Conservation (phyloP, 2,113 vertebrate genomes). For the Alligator mississippiensis region DNA sequence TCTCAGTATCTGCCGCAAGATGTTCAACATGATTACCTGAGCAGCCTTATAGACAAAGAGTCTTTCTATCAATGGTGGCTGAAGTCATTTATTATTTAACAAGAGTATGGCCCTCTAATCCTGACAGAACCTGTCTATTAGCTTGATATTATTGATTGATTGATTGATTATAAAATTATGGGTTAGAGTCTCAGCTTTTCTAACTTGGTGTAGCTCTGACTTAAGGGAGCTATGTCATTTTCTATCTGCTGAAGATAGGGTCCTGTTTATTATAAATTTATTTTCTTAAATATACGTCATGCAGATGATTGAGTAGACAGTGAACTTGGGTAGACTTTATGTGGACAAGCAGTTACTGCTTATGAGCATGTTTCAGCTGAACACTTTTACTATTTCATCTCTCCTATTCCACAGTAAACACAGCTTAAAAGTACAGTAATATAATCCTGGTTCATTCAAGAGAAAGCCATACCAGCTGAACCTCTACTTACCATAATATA, state of each 20-base stretch:
- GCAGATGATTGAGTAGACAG: too few species aligned
- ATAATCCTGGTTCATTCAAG: too few species aligned
- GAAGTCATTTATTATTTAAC: slow-evolving; percentile 27
- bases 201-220: neutral
- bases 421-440: too few species aligned
- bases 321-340: too few species aligned
- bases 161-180: neutral
- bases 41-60: neutral
- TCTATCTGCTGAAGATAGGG: neutral
- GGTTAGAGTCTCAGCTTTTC: neutral
- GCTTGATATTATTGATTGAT: neutral
- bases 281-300: neutral
- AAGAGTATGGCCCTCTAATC: slow-evolving; percentile 27
- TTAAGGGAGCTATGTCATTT: neutral
- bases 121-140: neutral
- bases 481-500: too few species aligned
- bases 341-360: too few species aligned
- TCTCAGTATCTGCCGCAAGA: neutral
- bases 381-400: too few species aligned
- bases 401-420: too few species aligned
- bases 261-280: neutral
- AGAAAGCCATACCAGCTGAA: too few species aligned
- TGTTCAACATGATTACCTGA: neutral
- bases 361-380: too few species aligned
- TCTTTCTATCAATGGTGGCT: neutral